A percentile compares a stretch with the other conserved stretches of the same genome.
phyloP scores from a whole-genome alignment of 1,140 invertebrate species.

The Eurosta solidaginis region DNA sequence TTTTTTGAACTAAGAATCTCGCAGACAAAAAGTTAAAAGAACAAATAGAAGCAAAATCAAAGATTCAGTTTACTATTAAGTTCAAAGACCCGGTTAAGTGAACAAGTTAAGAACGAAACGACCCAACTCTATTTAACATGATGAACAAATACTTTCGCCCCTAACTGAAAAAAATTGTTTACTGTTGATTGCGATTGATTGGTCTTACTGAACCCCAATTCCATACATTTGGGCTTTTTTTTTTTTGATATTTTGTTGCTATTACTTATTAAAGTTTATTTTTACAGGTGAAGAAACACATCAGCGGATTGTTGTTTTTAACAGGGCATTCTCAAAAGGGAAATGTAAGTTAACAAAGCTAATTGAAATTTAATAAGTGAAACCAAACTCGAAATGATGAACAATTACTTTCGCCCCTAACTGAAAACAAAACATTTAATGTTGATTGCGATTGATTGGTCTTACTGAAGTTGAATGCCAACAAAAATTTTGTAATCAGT shows the following conservation, averaged over 20 bases:
- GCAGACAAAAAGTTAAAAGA: too few relatives aligned
- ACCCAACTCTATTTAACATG: too few relatives aligned
- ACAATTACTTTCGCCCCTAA: slow-evolving; percentile 33
- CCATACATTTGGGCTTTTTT: not conserved
- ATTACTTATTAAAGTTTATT: too few relatives aligned
- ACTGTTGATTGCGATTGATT: slow-evolving; percentile 37
- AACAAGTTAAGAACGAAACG: too few relatives aligned
- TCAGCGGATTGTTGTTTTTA: not conserved
- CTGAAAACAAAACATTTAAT: not conserved
- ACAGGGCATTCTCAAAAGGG: too few relatives aligned
- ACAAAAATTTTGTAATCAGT: not conserved
- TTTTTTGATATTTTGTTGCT: not conserved
- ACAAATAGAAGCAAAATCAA: too few relatives aligned
- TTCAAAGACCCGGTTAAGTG: too few relatives aligned
- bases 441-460: slow-evolving; percentile 35
- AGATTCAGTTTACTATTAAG: too few relatives aligned
- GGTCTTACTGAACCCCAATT: slow-evolving; percentile 25
- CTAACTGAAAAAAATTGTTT: slow-evolving; percentile 34
- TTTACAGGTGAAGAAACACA: not conserved
- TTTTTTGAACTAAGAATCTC: too few relatives aligned
- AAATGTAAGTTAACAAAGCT: not conserved
- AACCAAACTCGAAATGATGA: slow-evolving; percentile 30
- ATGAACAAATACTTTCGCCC: slow-evolving; percentile 36
- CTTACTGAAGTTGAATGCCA: slow-evolving; percentile 30
- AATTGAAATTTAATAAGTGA: not conserved